Percentiles rank a stretch among this genome's conserved stretches.
phyloP scores from a whole-genome alignment of 2,113 vertebrate genomes.

The Hypomesus transpacificus region DNA sequence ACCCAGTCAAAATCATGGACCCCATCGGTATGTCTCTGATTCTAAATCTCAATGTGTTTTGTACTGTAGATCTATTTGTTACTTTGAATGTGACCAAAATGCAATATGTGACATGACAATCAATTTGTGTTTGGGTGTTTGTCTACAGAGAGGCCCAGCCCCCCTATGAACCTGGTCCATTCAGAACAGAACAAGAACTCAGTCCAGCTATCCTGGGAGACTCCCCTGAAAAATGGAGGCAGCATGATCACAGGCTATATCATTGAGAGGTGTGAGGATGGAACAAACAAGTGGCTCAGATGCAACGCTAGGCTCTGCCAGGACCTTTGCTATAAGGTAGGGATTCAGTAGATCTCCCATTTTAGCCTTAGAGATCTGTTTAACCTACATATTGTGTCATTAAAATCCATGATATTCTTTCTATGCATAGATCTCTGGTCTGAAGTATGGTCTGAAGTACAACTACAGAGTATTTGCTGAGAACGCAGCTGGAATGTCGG shows the following conservation, averaged over 20 bases:
- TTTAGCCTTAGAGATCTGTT: background rate
- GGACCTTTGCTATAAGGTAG: conserved; percentile 86
- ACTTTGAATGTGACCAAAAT: background rate
- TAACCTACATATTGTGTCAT: background rate
- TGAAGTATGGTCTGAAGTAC: conserved; percentile 85
- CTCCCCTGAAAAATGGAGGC: conserved; percentile 86
- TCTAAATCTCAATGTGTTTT: too few species aligned
- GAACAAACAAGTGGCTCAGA: conserved; percentile 88
- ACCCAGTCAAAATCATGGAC: conserved; percentile 91
- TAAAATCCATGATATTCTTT: background rate
- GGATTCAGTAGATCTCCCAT: conserved; percentile 8
- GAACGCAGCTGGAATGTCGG: conserved; percentile 92
- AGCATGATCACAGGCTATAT: conserved; percentile 91
- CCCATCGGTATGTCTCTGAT: conserved; percentile 79
- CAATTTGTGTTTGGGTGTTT: background rate
- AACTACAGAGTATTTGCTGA: conserved; percentile 93
- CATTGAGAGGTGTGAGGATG: conserved; percentile 86
- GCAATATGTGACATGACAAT: background rate
- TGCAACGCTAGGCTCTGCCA: conserved; percentile 87
- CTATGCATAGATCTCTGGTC: conserved; percentile 81
- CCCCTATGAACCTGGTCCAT: conserved; percentile 83
- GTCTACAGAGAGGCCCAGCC: conserved; percentile 86
- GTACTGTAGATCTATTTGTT: background rate
- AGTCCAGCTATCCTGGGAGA: conserved; percentile 92
- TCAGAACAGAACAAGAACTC: conserved; percentile 88